Conservation (phyloP, 2,888 invertebrate genomes). For the Drosophila infuscata region DNA sequence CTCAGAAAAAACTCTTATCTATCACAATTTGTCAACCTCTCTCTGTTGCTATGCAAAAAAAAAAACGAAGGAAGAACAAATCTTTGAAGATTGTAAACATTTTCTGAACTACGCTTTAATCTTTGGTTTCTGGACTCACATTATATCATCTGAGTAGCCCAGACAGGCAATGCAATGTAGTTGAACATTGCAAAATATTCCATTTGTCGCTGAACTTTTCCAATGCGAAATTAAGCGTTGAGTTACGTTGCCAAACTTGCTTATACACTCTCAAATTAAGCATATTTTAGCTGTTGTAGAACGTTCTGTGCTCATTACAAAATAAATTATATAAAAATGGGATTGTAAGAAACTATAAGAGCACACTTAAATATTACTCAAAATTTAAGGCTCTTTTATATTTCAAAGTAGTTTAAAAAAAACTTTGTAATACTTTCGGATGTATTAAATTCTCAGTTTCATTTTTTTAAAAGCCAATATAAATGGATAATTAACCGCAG, state of each 20-base stretch:
- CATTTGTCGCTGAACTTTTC: constrained; percentile 37
- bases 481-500: constrained; percentile 10
- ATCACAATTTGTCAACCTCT: constrained; percentile 6
- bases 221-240: constrained; percentile 44
- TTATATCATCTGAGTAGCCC: neutral
- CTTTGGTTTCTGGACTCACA: neutral
- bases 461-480: neutral
- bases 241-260: constrained; percentile 16
- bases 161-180: neutral
- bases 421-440: neutral
- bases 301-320: neutral
- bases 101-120: constrained; percentile 15
- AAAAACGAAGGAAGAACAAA: neutral
- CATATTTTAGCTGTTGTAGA: neutral
- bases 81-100: constrained; percentile 5
- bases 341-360: neutral
- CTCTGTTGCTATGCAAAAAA: constrained; percentile 55
- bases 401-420: neutral
- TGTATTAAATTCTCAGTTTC: constrained; percentile 1
- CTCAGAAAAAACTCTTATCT: constrained; percentile 59
- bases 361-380: neutral
- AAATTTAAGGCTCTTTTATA: neutral
- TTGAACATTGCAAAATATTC: constrained; percentile 24
- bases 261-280: constrained; percentile 1
- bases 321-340: neutral